Conservation (phyloP, 2,888 invertebrate genomes). For the Lumbricus terrestris region DNA sequence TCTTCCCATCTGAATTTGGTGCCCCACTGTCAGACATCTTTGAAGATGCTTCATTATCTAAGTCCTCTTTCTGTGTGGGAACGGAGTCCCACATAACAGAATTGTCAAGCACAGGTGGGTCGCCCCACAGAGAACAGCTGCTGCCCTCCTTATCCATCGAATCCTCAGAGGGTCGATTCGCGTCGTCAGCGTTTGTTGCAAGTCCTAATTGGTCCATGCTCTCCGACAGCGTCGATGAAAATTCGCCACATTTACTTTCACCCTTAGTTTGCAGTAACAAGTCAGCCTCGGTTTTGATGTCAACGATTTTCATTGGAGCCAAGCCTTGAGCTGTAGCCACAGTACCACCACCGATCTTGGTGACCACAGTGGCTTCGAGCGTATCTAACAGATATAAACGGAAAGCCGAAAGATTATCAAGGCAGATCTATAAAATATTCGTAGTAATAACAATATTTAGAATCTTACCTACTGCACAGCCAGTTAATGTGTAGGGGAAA, state of each 20-base stretch:
- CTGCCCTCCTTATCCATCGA: background rate
- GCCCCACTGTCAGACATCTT: background rate
- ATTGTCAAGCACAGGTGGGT: slow-evolving; percentile 6
- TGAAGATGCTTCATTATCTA: background rate
- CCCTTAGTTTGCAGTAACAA: background rate
- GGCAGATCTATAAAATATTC: background rate
- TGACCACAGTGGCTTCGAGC: background rate
- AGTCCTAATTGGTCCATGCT: background rate
- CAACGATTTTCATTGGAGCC: background rate
- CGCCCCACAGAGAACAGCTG: background rate
- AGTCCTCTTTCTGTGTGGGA: background rate
- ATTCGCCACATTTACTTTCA: background rate
- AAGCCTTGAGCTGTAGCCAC: background rate
- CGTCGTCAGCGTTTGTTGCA: background rate
- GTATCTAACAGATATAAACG: background rate
- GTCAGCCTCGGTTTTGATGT: slow-evolving; percentile 3
- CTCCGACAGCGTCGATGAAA: background rate
- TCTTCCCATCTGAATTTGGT: background rate
- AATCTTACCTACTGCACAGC: background rate
- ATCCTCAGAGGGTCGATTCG: background rate
- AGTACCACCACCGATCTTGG: background rate
- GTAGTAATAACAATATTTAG: background rate
- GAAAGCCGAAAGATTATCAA: background rate
- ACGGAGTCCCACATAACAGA: background rate
- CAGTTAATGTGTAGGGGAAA: background rate